Evolutionary conservation across 1,140 invertebrate species (phyloP).

Genomic region (Ephestia elutella): DNA sequence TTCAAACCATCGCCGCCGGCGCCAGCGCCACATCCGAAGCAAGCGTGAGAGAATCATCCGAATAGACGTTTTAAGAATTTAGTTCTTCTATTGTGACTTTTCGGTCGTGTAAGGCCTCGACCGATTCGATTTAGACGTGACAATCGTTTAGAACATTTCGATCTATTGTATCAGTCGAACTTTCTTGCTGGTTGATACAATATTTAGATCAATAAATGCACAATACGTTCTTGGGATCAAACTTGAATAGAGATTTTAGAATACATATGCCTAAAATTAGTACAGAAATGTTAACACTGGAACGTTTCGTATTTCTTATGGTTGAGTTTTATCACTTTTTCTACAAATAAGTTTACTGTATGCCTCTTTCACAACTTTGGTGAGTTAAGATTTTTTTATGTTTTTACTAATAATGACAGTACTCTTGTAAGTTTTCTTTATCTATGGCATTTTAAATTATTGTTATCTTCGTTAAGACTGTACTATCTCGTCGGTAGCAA

Average conservation of each 20-base stretch:
- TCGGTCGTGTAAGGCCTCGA: constrained; percentile 14
- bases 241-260: constrained; percentile 37
- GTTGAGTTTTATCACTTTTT: not conserved
- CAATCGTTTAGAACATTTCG: not conserved
- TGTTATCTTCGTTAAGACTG: constrained; percentile 47
- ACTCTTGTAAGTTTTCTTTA: constrained; percentile 27
- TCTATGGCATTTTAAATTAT: constrained; percentile 40
- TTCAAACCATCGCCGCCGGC: constrained; percentile 81
- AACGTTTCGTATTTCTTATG: not conserved
- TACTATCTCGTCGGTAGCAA: constrained; percentile 26
- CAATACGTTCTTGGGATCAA: constrained; percentile 51
- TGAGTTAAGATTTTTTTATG: constrained; percentile 4
- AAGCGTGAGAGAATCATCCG: constrained; percentile 70
- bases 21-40: constrained; percentile 77
- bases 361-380: not conserved
- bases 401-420: constrained; percentile 19
- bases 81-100: constrained; percentile 18
- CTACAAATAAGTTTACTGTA: constrained; percentile 10
- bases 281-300: constrained; percentile 18
- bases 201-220: constrained; percentile 23
- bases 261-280: constrained; percentile 16
- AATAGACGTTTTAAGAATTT: constrained; percentile 7
- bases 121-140: constrained; percentile 17
- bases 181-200: not conserved
- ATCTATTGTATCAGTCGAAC: not conserved